Conservation (phyloP, 2,113 vertebrate species). For the Lanius collurio region DNA sequence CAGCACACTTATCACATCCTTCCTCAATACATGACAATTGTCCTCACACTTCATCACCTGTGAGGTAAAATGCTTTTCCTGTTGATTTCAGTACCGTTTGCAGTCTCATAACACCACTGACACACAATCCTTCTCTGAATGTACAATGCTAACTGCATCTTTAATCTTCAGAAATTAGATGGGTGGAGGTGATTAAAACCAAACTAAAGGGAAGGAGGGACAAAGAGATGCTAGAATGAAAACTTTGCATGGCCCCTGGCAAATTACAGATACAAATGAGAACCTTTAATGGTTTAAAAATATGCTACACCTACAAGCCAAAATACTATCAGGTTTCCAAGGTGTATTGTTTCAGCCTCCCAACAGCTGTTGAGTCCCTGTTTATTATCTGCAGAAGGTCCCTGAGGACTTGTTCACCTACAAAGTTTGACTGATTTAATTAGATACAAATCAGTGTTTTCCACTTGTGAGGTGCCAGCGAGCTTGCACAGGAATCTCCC, state of each 20-base stretch:
- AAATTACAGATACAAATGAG: neutral
- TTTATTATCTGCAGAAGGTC: neutral
- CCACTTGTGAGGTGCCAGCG: neutral
- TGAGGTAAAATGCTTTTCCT: neutral
- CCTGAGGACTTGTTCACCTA: neutral
- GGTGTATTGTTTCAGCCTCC: neutral
- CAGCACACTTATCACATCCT: neutral
- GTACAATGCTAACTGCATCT: neutral
- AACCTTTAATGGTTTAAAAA: neutral
- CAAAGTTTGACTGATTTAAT: constrained; percentile 9
- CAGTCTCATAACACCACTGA: neutral
- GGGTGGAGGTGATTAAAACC: neutral
- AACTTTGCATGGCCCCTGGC: neutral
- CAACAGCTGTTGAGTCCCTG: neutral
- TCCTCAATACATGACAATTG: neutral
- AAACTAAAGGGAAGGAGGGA: neutral
- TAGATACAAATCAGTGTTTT: neutral
- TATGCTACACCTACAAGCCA: neutral
- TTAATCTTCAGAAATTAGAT: neutral
- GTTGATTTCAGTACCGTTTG: neutral
- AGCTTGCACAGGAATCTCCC: neutral
- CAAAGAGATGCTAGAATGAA: neutral
- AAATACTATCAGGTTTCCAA: neutral
- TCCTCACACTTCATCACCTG: neutral
- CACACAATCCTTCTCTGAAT: neutral